phyloP scores from a whole-genome alignment of 2,888 invertebrate species.

The Eristalis arbustorum region DNA sequence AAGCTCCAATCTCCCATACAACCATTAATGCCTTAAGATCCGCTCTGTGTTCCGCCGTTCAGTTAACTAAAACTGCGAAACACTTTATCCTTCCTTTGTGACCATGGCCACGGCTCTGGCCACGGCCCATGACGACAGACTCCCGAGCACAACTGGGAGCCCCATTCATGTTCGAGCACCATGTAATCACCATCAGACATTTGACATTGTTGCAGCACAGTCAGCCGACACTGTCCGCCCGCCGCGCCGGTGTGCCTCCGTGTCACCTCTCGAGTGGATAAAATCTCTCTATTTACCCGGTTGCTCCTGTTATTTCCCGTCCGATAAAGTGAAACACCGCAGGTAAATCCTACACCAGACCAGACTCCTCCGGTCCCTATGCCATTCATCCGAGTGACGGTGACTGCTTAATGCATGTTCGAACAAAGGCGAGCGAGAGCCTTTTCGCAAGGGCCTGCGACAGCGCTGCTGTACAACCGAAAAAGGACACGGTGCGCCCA shows the following conservation, averaged over 20 bases:
- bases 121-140: not conserved
- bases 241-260: not conserved
- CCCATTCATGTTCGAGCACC: constrained; percentile 62
- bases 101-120: not conserved
- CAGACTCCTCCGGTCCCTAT: not conserved
- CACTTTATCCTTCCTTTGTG: constrained; percentile 8
- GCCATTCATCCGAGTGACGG: constrained; percentile 39
- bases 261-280: constrained; percentile 56
- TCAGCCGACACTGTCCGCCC: constrained; percentile 8
- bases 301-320: constrained; percentile 38
- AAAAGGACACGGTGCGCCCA: constrained; percentile 35
- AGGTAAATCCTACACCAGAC: constrained; percentile 17
- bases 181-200: constrained; percentile 68
- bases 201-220: constrained; percentile 55
- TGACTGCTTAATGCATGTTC: constrained; percentile 68
- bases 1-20: not conserved
- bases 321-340: constrained; percentile 54
- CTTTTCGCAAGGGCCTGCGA: constrained; percentile 34
- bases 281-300: constrained; percentile 63
- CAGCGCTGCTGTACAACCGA: constrained; percentile 26
- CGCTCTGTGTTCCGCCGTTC: constrained; percentile 13
- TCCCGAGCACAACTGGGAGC: constrained; percentile 17
- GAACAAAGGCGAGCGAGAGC: constrained; percentile 66
- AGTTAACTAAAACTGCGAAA: constrained; percentile 46
- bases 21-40: constrained; percentile 12